phyloP scores from a whole-genome alignment of 2,113 vertebrate genomes.

The Mastomys coucha region DNA sequence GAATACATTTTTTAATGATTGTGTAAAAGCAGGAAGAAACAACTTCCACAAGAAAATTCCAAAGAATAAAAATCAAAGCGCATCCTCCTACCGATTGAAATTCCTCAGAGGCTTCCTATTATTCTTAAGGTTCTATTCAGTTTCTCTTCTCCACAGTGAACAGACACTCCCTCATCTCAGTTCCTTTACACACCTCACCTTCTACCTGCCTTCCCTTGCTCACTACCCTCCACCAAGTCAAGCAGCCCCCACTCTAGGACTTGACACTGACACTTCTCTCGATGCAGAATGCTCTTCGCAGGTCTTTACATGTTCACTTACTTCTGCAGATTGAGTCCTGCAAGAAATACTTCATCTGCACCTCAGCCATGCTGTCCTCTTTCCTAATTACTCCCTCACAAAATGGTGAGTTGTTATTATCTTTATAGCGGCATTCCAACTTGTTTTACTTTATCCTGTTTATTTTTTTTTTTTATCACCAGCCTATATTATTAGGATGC shows the following conservation, averaged over 20 bases:
- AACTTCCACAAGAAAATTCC: background rate
- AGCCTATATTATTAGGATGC: background rate
- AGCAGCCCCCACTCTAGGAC: background rate
- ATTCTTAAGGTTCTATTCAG: background rate
- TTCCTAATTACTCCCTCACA: background rate
- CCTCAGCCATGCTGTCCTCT: accelerated
- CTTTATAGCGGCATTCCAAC: background rate
- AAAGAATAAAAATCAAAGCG: conserved; percentile 28
- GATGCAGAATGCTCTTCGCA: background rate
- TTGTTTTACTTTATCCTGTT: background rate
- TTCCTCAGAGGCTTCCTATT: background rate
- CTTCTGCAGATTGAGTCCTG: background rate
- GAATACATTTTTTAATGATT: background rate
- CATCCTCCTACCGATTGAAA: background rate
- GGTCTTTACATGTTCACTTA: background rate
- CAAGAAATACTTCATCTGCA: background rate
- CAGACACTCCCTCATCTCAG: background rate
- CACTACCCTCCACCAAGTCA: too few relatives aligned
- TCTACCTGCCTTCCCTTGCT: background rate
- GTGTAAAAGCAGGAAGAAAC: background rate
- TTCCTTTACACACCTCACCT: background rate
- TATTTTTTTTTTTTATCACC: background rate
- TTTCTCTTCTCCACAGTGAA: background rate
- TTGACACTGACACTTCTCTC: background rate
- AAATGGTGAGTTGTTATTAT: background rate